Percentiles rank a stretch among this genome's conserved stretches.
Conservation (phyloP, 2,113 vertebrate species). For the Menura novaehollandiae region DNA sequence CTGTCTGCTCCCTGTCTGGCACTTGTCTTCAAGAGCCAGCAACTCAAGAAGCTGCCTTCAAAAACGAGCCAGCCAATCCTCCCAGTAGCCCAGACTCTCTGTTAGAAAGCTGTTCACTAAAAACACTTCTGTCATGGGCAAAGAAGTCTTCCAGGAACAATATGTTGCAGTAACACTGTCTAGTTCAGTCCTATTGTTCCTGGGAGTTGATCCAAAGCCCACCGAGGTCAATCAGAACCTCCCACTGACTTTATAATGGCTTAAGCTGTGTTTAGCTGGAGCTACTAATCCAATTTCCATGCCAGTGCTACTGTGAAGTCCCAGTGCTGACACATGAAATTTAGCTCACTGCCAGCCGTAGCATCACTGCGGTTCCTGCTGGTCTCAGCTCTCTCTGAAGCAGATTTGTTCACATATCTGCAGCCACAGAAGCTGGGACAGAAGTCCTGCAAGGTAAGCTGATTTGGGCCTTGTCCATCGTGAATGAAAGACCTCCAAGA, state of each 20-base stretch:
- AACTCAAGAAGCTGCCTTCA: not conserved
- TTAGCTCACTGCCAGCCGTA: not conserved
- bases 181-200: not conserved
- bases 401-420: not conserved
- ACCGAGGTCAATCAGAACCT: not conserved
- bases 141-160: not conserved
- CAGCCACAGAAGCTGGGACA: not conserved
- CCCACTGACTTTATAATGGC: not conserved
- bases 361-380: not conserved
- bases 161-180: not conserved
- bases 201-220: slow-evolving; percentile 17
- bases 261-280: not conserved
- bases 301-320: not conserved
- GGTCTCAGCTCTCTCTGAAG: not conserved
- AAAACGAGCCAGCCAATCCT: not conserved
- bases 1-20: not conserved
- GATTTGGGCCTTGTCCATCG: not conserved
- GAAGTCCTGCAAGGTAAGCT: not conserved
- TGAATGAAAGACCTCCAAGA: not conserved
- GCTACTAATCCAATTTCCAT: not conserved
- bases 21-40: not conserved
- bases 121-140: not conserved
- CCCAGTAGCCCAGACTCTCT: not conserved
- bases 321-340: not conserved
- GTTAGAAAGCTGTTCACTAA: not conserved